Percentiles rank a stretch among this genome's conserved stretches.
Evolutionary conservation across 2,888 invertebrate genomes (phyloP).

Genomic region (Anorthoa munda): DNA sequence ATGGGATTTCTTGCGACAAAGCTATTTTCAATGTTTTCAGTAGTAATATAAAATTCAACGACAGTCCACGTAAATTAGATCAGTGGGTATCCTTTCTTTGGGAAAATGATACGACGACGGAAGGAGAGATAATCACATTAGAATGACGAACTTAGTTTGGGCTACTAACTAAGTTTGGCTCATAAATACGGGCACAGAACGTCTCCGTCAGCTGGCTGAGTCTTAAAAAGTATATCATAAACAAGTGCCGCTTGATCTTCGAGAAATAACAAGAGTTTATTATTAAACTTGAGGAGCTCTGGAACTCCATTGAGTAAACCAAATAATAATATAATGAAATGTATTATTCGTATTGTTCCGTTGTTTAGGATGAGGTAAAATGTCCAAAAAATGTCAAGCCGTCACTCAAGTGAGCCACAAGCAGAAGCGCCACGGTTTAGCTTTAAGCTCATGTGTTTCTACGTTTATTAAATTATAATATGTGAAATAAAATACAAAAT

Average conservation of each 20-base stretch:
- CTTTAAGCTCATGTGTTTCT: slow-evolving; percentile 26
- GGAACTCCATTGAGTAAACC: slow-evolving; percentile 37
- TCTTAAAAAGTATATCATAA: slow-evolving; percentile 70
- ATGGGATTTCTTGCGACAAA: slow-evolving; percentile 13
- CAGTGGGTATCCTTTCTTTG: slow-evolving; percentile 66
- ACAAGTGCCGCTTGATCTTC: slow-evolving; percentile 66
- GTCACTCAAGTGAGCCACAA: slow-evolving; percentile 73
- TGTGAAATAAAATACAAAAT: too few relatives aligned
- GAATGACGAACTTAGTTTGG: slow-evolving; percentile 71
- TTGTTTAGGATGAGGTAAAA: slow-evolving; percentile 28
- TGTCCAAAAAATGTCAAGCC: slow-evolving; percentile 77
- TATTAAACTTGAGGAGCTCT: slow-evolving; percentile 60
- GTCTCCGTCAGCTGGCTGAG: slow-evolving; percentile 69
- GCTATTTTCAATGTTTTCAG: slow-evolving; percentile 27
- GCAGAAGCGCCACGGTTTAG: slow-evolving; percentile 59
- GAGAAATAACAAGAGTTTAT: slow-evolving; percentile 66
- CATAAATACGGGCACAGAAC: slow-evolving; percentile 72
- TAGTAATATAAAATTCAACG: slow-evolving; percentile 55
- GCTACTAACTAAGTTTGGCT: slow-evolving; percentile 70
- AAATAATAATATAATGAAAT: slow-evolving; percentile 47
- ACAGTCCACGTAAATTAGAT: slow-evolving; percentile 65
- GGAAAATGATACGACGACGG: slow-evolving; percentile 64
- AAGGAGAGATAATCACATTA: slow-evolving; percentile 70
- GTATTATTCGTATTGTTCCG: slow-evolving; percentile 35
- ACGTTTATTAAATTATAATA: slow-evolving; percentile 3